Percentiles rank a stretch among this genome's conserved stretches.
Evolutionary conservation across 2,797 vertebrate species (phyloP).

Genomic region (Phataginus tetradactyla): DNA sequence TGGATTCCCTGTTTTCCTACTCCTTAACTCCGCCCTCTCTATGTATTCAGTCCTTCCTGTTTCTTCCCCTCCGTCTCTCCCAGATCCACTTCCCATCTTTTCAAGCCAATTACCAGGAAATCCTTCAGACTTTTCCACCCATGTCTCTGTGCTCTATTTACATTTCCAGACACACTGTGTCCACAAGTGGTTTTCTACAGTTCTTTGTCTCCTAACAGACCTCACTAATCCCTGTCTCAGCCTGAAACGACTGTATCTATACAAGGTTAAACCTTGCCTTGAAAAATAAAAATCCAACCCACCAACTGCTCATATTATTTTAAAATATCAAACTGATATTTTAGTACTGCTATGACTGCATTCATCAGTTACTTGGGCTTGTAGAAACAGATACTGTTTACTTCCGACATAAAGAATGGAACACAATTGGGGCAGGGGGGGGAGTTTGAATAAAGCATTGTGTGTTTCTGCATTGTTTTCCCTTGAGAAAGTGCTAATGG

Average conservation of each 20-base stretch:
- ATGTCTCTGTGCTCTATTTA: not conserved
- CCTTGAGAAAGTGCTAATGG: not conserved
- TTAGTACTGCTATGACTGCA: not conserved
- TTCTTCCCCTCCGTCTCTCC: not conserved
- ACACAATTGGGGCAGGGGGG: not conserved
- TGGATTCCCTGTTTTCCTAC: not conserved
- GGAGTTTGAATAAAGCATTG: not conserved
- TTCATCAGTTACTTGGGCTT: constrained; percentile 39
- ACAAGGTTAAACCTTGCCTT: not conserved
- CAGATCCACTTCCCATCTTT: constrained; percentile 9
- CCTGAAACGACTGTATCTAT: not conserved
- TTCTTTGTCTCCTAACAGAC: not conserved
- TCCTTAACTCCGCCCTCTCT: not conserved
- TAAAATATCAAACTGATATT: not conserved
- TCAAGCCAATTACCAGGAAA: not conserved
- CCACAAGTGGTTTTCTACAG: not conserved
- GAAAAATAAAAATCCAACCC: not conserved
- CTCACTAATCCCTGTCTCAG: not conserved
- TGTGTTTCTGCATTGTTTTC: not conserved
- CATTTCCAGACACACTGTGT: not conserved
- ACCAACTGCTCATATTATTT: not conserved
- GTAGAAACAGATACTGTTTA: constrained; percentile 24
- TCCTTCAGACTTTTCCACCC: not conserved
- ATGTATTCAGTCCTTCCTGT: not conserved
- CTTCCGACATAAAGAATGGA: constrained; percentile 31